Conservation (phyloP, 2,113 vertebrate species). For the Spilogale gracilis region DNA sequence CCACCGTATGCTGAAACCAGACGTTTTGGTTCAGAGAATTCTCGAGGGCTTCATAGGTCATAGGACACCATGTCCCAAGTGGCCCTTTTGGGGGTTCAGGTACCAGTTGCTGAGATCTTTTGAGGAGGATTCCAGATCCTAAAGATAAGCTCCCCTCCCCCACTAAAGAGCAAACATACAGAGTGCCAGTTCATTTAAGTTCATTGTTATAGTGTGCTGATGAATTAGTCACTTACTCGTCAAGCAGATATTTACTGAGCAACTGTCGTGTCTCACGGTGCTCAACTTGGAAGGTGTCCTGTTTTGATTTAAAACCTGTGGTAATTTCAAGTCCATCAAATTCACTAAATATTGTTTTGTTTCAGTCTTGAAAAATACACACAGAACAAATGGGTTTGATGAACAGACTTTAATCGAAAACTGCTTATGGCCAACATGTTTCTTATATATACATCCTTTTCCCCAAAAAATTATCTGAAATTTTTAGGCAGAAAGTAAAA, state of each 20-base stretch:
- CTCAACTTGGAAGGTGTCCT: not conserved
- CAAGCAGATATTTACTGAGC: not conserved
- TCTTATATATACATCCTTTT: not conserved
- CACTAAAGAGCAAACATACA: not conserved
- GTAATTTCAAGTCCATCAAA: not conserved
- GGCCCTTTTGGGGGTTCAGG: not conserved
- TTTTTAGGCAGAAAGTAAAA: not conserved
- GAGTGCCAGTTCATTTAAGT: not conserved
- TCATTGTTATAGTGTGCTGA: not conserved
- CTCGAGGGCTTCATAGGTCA: fast-evolving
- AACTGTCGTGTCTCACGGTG: not conserved
- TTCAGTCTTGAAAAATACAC: not conserved
- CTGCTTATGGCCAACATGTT: not conserved
- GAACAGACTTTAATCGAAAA: not conserved
- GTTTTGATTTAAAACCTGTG: not conserved
- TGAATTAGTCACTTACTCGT: not conserved
- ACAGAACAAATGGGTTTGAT: not conserved
- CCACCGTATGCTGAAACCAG: fast-evolving
- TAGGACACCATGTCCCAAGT: not conserved
- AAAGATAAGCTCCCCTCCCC: not conserved
- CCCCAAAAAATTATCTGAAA: not conserved
- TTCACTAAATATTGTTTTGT: not conserved
- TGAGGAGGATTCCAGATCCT: not conserved
- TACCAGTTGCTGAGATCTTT: not conserved
- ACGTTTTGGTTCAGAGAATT: not conserved